Evolutionary conservation across 2,888 invertebrate genomes (phyloP).

Genomic region (Rhabditoides inermis): DNA sequence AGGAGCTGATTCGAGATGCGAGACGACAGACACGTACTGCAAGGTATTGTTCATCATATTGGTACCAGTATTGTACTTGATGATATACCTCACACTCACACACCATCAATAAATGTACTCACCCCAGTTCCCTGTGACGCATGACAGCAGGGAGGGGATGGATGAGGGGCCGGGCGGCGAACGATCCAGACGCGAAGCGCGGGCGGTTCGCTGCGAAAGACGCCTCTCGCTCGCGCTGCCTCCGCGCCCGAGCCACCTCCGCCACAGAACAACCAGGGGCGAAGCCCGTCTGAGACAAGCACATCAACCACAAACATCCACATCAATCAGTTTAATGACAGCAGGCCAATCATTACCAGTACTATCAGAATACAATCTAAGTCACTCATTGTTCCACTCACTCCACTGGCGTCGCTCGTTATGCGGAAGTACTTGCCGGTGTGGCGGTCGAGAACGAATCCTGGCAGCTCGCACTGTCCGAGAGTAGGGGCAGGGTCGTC

Average conservation of each 20-base stretch:
- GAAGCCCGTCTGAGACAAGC: no score
- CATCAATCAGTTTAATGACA: no score
- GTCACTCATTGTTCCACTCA: not conserved
- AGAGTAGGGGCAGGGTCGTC: constrained; percentile 16
- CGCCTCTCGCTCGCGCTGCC: constrained; percentile 9
- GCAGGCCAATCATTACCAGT: no score
- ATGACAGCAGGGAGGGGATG: no score
- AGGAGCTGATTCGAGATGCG: no score
- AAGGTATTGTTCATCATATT: no score
- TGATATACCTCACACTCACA: no score
- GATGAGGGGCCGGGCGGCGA: constrained; percentile 10
- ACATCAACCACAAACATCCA: no score
- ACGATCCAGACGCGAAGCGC: constrained; percentile 13
- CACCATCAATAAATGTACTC: constrained; percentile 10
- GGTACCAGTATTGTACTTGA: no score
- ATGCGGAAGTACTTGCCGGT: constrained; percentile 30
- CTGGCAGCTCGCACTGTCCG: constrained; percentile 17
- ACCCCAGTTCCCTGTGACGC: no score
- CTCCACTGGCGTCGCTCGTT: constrained; percentile 7
- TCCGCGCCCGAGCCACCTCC: constrained; percentile 8
- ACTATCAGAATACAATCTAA: not conserved
- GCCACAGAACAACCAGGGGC: no score
- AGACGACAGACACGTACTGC: no score
- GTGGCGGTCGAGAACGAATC: constrained; percentile 23
- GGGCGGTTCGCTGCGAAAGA: constrained; percentile 14